Evolutionary conservation across 2,113 vertebrate species (phyloP).

Genomic region (Oxyruncus cristatus): DNA sequence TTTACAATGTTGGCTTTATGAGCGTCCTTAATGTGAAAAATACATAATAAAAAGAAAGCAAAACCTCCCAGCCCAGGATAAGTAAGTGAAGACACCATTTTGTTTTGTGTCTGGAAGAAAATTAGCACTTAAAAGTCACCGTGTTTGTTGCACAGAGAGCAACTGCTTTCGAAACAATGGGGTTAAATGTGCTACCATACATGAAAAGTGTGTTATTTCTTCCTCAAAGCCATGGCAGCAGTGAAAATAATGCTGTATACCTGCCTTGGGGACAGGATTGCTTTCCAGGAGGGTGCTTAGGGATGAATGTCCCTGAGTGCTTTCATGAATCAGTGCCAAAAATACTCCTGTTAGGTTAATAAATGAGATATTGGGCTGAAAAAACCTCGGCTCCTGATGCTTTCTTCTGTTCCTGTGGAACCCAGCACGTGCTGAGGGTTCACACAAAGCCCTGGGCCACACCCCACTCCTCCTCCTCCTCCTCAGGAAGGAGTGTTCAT

Average conservation of each 20-base stretch:
- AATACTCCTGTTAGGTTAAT: background rate
- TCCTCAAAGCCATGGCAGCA: background rate
- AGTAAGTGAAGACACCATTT: background rate
- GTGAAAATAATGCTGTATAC: background rate
- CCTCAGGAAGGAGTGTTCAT: background rate
- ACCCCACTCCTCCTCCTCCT: background rate
- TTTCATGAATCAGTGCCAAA: background rate
- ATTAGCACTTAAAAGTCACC: background rate
- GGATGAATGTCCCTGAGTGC: background rate
- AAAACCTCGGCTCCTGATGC: rapidly evolving
- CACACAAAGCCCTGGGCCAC: background rate
- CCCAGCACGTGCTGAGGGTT: background rate
- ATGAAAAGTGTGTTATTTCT: background rate
- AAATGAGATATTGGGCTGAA: background rate
- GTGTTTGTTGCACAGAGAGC: background rate
- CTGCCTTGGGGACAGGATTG: background rate
- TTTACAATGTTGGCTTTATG: background rate
- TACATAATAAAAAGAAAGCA: background rate
- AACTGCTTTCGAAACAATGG: background rate
- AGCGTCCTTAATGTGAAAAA: background rate
- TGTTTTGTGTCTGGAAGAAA: background rate
- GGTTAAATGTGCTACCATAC: rapidly evolving
- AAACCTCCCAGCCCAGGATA: background rate
- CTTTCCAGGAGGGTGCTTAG: background rate
- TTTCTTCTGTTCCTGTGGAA: background rate